phyloP scores from a whole-genome alignment of 2,888 invertebrate genomes.

The Pomacea canaliculata region DNA sequence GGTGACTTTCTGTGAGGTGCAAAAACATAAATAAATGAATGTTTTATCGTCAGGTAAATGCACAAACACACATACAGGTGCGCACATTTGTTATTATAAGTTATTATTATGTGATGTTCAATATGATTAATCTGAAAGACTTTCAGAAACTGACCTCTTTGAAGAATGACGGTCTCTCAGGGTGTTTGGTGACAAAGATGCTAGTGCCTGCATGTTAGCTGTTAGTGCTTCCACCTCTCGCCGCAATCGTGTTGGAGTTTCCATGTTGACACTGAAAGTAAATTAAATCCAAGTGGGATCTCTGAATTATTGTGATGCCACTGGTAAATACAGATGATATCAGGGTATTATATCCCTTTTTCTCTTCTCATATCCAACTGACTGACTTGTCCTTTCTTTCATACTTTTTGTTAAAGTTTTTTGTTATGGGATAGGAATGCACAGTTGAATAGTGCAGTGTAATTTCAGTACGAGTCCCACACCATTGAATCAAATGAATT shows the following conservation, averaged over 20 bases:
- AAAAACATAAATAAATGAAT: too few relatives aligned
- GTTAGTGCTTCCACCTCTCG: constrained; percentile 61
- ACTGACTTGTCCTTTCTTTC: not conserved
- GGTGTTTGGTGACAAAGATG: constrained; percentile 54
- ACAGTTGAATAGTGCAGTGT: too few relatives aligned
- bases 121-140: too few relatives aligned
- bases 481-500: too few relatives aligned
- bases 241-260: constrained; percentile 58
- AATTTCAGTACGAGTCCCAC: too few relatives aligned
- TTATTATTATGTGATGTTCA: too few relatives aligned
- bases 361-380: not conserved
- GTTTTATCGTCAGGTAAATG: too few relatives aligned
- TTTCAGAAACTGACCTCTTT: too few relatives aligned
- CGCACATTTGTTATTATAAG: too few relatives aligned
- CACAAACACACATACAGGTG: too few relatives aligned
- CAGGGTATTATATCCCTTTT: not conserved
- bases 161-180: constrained; percentile 33
- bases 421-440: not conserved
- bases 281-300: not conserved
- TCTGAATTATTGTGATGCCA: not conserved
- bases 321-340: too few relatives aligned
- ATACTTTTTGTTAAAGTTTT: not conserved
- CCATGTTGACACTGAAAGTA: constrained; percentile 38
- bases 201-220: constrained; percentile 60
- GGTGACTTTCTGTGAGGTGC: too few relatives aligned